Percentiles rank a stretch among this genome's conserved stretches.
These are phyloP conservation scores for Eurosta solidaginis DNA, from an alignment of 1,140 invertebrate genomes.

Conservation along the genomic window DNA sequence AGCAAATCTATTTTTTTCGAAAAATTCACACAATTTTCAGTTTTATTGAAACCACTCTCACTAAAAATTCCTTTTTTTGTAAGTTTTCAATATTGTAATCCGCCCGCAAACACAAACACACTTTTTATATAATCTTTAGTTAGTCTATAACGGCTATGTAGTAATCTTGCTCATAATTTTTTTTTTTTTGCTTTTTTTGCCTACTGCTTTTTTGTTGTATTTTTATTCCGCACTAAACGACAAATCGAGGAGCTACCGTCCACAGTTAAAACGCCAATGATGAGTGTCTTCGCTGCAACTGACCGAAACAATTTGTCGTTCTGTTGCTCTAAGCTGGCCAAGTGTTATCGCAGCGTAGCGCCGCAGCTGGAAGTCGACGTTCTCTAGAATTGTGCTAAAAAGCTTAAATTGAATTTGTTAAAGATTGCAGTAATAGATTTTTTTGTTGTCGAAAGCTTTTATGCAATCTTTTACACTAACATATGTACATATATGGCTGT, in stretches of 20 bases:
- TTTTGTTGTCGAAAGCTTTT: not conserved
- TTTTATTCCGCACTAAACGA: slow-evolving; percentile 12
- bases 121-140: too few relatives aligned
- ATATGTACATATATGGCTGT: too few relatives aligned
- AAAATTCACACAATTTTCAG: not conserved
- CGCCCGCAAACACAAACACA: not conserved
- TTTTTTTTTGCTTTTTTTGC: not conserved
- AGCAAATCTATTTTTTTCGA: not conserved
- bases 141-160: slow-evolving; percentile 31
- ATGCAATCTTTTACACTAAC: too few relatives aligned
- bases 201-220: slow-evolving; percentile 46
- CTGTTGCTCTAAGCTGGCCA: slow-evolving; percentile 34
- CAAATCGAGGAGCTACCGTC: slow-evolving; percentile 53
- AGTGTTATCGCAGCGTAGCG: slow-evolving; percentile 24
- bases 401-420: not conserved
- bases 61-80: not conserved
- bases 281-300: slow-evolving; percentile 43
- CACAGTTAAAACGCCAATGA: slow-evolving; percentile 61
- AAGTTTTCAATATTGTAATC: not conserved
- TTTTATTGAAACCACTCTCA: not conserved
- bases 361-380: slow-evolving; percentile 38
- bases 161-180: slow-evolving; percentile 23
- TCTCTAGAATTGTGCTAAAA: slow-evolving; percentile 37
- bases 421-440: not conserved
- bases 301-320: slow-evolving; percentile 33